These are phyloP conservation scores for Strix aluco DNA, from an alignment of 2,113 vertebrate genomes.

Conservation along the genomic window DNA sequence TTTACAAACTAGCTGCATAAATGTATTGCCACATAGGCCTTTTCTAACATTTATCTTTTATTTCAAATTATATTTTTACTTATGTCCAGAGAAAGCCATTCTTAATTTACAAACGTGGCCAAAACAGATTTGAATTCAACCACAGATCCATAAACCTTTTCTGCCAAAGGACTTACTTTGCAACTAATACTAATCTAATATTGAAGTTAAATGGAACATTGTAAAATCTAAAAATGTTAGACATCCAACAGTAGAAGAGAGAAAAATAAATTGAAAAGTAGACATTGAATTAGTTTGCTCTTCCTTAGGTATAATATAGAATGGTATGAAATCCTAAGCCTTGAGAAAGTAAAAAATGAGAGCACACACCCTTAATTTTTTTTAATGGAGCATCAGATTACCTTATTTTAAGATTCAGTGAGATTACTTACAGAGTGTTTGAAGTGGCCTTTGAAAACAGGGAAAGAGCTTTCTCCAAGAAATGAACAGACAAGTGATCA, in stretches of 20 bases:
- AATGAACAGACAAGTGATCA: not conserved
- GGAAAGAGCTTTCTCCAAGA: not conserved
- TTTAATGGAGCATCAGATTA: not conserved
- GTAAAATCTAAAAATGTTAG: not conserved
- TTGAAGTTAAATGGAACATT: not conserved
- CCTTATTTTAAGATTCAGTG: not conserved
- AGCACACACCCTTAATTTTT: not conserved
- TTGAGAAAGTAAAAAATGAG: not conserved
- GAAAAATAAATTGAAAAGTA: not conserved
- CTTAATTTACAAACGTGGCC: not conserved
- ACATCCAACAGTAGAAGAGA: not conserved
- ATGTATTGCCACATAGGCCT: not conserved
- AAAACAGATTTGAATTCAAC: not conserved
- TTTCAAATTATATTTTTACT: not conserved
- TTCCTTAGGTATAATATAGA: not conserved
- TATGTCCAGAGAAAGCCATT: not conserved
- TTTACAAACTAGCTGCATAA: not conserved
- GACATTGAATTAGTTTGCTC: not conserved
- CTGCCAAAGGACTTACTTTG: not conserved
- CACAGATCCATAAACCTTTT: not conserved
- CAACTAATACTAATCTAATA: not conserved
- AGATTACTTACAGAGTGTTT: not conserved
- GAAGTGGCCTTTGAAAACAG: not conserved
- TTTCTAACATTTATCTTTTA: not conserved
- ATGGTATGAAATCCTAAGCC: not conserved